phyloP scores from a whole-genome alignment of 1,140 invertebrate genomes.

The Brachionus koreanus region DNA sequence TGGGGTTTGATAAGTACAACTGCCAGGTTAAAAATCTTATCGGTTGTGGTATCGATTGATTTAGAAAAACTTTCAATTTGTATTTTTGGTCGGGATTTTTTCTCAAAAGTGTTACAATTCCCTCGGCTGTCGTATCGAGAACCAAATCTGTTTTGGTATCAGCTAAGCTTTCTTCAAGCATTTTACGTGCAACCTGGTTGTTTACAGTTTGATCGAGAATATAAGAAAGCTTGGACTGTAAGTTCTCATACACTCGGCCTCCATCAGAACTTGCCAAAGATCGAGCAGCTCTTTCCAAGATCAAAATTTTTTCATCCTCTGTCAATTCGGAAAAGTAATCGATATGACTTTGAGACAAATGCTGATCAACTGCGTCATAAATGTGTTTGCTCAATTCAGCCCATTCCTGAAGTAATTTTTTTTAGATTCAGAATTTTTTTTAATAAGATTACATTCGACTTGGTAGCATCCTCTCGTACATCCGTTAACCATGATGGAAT shows the following conservation, averaged over 20 bases:
- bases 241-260: slow-evolving; percentile 25
- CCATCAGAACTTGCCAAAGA: background rate
- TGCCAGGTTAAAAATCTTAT: slow-evolving; percentile 41
- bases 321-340: slow-evolving; percentile 27
- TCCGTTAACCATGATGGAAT: slow-evolving; percentile 38
- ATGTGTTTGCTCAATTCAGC: slow-evolving; percentile 6
- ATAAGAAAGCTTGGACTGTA: slow-evolving; percentile 30
- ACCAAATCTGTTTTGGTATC: slow-evolving; percentile 44
- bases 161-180: slow-evolving; percentile 4
- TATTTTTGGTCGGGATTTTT: slow-evolving; percentile 44
- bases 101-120: slow-evolving; percentile 1
- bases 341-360: slow-evolving; percentile 42
- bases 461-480: slow-evolving; percentile 1
- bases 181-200: slow-evolving; percentile 11
- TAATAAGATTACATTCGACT: slow-evolving; percentile 7
- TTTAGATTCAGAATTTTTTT: background rate
- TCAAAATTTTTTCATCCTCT: slow-evolving; percentile 41
- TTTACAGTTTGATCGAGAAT: slow-evolving; percentile 41
- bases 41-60: slow-evolving; percentile 43
- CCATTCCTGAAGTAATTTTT: slow-evolving; percentile 33
- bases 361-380: slow-evolving; percentile 44
- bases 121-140: slow-evolving; percentile 25
- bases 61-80: slow-evolving; percentile 38
- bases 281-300: slow-evolving; percentile 36
- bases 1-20: background rate